Evolutionary conservation across 2,797 vertebrate species (phyloP).

Genomic region (Pristis pectinata): DNA sequence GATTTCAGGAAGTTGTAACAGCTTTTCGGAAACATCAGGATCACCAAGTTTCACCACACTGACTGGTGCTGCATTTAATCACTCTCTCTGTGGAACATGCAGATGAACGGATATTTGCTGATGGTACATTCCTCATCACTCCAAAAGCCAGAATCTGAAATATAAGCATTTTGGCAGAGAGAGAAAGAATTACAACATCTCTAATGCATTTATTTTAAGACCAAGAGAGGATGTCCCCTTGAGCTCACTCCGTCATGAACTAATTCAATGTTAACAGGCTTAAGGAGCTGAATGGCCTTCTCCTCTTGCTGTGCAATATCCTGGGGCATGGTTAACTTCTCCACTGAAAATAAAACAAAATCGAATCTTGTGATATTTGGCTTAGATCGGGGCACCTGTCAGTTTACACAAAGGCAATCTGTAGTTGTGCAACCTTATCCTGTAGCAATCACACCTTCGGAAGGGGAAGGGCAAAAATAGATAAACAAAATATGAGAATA

Average conservation of each 20-base stretch:
- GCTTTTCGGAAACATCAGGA: neutral
- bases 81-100: neutral
- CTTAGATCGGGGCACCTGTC: neutral
- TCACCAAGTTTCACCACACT: neutral
- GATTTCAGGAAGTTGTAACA: neutral
- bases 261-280: neutral
- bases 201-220: neutral
- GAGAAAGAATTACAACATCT: neutral
- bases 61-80: neutral
- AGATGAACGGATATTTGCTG: neutral
- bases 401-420: neutral
- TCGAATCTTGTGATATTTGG: neutral
- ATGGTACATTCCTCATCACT: neutral
- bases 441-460: neutral
- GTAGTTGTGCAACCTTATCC: no score
- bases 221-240: no score
- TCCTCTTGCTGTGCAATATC: neutral
- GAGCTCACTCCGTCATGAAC: neutral
- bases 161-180: neutral
- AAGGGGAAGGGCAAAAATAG: neutral
- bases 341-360: neutral
- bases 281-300: neutral
- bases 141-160: constrained; percentile 32
- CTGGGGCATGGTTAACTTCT: neutral
- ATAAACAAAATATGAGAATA: neutral